Evolutionary conservation across 2,888 invertebrate species (phyloP), one percentile per base, ranked within the genome.

Genomic region (Cantharis nigra): DNA sequence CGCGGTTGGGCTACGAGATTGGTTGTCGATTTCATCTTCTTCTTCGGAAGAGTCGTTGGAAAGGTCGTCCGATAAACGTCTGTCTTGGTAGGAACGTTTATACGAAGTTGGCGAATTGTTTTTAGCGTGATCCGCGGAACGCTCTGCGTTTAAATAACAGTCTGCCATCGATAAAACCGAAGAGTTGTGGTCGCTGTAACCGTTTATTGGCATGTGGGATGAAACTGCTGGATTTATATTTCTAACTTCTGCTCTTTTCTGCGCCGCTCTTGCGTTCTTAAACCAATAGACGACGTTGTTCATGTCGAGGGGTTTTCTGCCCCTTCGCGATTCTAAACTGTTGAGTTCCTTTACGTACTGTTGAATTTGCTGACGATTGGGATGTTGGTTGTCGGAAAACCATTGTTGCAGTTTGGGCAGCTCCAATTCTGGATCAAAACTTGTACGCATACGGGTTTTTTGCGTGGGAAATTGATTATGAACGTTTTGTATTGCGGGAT

Each of bases 271-370:
- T 0, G 98, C 98, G 87, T 98, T 98, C 88, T 98, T 98, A 89
- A 99, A 99, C 97, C 97, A 97, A 85, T 97, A 97, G 14, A 98
- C 97, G 14, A 98, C 97, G 86, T 98, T 98, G 86, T 97, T 97
- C 4, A 98, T 95, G 88, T 98, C 98, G 72, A 98, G 90, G 0
- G 98, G 98, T 86, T 98, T 97, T 70, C 98, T 91, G 0, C 98
- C 98, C 72, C 96, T 92, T 64, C 98, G 92, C 71, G 98, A 98
- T 85, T 98, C 97, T 80, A 98, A 89, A 78, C 94, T 93, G 87
- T 99, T 99, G 81, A 99, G 90, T 86, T 98, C 97, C 83, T 96
- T 94, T 75, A 99, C 97, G 89, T 98, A 99, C 81, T 97, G 95
- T 84, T 98, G 97, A 86, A 99, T 98, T 90, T 98, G 98, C 85